A percentile compares a stretch with the other conserved stretches of the same genome.
phyloP scores from a whole-genome alignment of 1,140 invertebrate genomes.

The Tetragonula clypearis region DNA sequence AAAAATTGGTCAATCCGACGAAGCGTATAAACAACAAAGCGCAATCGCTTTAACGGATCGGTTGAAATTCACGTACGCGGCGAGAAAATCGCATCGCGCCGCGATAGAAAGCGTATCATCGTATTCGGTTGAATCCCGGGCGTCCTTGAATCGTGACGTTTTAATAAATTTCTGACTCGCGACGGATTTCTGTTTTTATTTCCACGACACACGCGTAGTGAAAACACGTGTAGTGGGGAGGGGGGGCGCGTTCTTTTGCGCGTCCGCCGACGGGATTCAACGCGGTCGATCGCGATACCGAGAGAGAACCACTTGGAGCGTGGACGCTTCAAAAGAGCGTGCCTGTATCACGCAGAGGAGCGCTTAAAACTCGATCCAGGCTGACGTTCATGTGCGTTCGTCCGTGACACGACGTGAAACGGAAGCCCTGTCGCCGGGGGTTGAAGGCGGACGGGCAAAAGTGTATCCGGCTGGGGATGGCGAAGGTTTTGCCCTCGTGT shows the following conservation, averaged over 20 bases:
- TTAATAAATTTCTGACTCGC: conserved; percentile 17
- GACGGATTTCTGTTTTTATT: conserved; percentile 18
- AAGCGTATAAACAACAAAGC: conserved; percentile 13
- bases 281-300: background rate
- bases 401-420: conserved; percentile 25
- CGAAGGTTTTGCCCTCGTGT: conserved; percentile 48
- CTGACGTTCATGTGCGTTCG: conserved; percentile 26
- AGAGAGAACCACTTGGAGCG: conserved; percentile 39
- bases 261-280: background rate
- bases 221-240: background rate
- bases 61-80: conserved; percentile 14
- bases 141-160: conserved; percentile 20
- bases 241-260: background rate
- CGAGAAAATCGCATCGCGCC: background rate
- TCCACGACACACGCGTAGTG: background rate
- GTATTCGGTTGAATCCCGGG: background rate
- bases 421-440: conserved; percentile 27
- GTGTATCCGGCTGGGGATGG: conserved; percentile 23
- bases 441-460: conserved; percentile 29
- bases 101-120: conserved; percentile 23
- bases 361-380: conserved; percentile 55
- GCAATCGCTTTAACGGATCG: background rate
- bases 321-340: conserved; percentile 27
- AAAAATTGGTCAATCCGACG: background rate
- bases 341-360: conserved; percentile 9